These are phyloP conservation scores for Chamaea fasciata DNA, from an alignment of 2,113 vertebrate genomes.

Conservation along the genomic window DNA sequence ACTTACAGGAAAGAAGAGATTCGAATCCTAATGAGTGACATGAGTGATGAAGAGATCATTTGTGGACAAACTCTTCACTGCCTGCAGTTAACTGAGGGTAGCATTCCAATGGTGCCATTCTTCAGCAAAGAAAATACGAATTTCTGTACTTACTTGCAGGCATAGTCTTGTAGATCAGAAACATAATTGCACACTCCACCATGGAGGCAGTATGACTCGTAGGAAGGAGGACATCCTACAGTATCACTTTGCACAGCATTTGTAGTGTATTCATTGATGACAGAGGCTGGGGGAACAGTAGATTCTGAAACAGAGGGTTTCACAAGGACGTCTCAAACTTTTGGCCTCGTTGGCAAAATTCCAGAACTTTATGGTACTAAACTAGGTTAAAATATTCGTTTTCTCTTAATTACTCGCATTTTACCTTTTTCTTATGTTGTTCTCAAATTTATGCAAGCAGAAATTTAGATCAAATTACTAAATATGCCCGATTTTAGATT, in stretches of 20 bases:
- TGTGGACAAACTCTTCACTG: background rate
- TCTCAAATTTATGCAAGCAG: background rate
- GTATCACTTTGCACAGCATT: conserved; percentile 2
- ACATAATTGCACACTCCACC: conserved; percentile 85
- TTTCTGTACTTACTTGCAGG: conserved; percentile 84
- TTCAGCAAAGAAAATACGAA: background rate
- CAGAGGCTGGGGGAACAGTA: background rate
- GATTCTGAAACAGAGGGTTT: conserved; percentile 63
- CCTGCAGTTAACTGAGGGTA: background rate
- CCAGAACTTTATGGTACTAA: background rate
- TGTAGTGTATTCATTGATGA: conserved; percentile 48
- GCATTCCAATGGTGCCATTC: background rate
- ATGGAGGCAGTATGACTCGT: conserved; percentile 85
- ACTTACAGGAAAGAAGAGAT: background rate
- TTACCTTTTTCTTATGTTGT: background rate
- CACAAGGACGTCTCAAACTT: background rate
- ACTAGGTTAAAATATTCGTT: background rate
- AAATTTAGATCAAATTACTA: background rate
- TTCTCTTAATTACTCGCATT: background rate
- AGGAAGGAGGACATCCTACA: conserved; percentile 73
- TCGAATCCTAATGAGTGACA: background rate
- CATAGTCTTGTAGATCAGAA: conserved; percentile 78
- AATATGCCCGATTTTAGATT: background rate
- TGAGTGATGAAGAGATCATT: background rate
- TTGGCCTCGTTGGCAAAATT: background rate